phyloP scores from a whole-genome alignment of 2,113 vertebrate genomes.

The Sapajus apella region DNA sequence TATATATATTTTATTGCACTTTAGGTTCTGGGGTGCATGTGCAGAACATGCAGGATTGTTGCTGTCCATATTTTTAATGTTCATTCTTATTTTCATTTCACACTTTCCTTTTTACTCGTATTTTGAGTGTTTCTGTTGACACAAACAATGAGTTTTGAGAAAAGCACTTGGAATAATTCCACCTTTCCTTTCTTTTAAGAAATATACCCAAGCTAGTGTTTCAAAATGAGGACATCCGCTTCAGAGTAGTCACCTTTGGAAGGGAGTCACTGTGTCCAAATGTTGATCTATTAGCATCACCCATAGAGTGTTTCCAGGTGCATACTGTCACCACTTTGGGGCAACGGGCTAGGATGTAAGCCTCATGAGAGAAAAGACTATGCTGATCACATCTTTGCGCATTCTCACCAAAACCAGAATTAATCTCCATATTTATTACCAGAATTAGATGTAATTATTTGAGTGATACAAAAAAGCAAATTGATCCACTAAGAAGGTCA shows the following conservation, averaged over 20 bases:
- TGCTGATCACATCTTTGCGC: not conserved
- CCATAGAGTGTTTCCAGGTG: not conserved
- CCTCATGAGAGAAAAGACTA: not conserved
- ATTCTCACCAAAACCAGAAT: not conserved
- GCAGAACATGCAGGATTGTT: no score
- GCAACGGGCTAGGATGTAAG: not conserved
- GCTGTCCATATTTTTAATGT: no score
- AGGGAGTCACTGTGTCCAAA: not conserved
- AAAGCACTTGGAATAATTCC: not conserved
- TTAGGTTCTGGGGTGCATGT: no score
- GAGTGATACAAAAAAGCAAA: not conserved
- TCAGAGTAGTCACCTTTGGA: not conserved
- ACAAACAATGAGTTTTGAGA: not conserved
- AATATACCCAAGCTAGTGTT: not conserved
- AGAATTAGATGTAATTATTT: not conserved
- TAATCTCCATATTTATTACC: not conserved
- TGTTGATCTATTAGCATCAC: not conserved
- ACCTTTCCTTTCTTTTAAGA: not conserved
- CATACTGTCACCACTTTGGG: not conserved
- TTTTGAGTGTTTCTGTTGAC: not conserved
- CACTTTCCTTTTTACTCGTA: not conserved
- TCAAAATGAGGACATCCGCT: not conserved
- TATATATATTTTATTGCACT: no score
- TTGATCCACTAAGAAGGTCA: not conserved
- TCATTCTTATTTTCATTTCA: not conserved